phyloP scores from a whole-genome alignment of 2,797 vertebrate species.

The Numenius phaeopus region DNA sequence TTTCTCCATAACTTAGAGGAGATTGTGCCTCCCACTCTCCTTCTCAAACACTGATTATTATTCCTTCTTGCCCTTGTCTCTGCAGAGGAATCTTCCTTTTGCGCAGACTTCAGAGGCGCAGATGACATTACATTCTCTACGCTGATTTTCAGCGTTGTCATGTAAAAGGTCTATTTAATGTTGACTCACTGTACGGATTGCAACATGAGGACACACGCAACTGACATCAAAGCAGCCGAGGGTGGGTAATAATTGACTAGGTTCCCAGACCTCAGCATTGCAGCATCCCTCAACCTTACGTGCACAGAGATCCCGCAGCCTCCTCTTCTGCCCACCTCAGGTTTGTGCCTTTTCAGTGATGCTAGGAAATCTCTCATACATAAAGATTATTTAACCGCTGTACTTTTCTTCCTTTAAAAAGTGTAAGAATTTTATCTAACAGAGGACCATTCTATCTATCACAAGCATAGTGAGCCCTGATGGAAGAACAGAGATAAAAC shows the following conservation, averaged over 20 bases:
- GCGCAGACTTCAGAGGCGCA: fast-evolving
- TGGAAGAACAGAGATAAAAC: neutral
- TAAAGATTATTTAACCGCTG: neutral
- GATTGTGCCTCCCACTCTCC: neutral
- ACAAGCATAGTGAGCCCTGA: neutral
- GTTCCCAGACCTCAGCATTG: neutral
- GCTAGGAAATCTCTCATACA: neutral
- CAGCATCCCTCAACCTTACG: neutral
- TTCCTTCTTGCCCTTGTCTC: neutral
- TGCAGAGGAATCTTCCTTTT: neutral
- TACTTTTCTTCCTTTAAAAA: neutral
- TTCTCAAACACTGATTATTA: neutral
- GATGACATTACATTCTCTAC: neutral
- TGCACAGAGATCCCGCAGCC: neutral
- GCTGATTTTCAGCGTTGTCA: neutral
- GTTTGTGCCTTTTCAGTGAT: neutral
- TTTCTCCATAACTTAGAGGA: neutral
- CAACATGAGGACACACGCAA: neutral
- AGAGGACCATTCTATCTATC: neutral
- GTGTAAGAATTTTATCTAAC: neutral
- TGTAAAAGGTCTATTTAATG: neutral
- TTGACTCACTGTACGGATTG: neutral
- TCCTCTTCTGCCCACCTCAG: neutral
- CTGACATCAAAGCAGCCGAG: neutral
- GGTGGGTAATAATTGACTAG: slow-evolving; percentile 18